Conservation (phyloP, 2,113 vertebrate genomes). For the Chamaea fasciata region DNA sequence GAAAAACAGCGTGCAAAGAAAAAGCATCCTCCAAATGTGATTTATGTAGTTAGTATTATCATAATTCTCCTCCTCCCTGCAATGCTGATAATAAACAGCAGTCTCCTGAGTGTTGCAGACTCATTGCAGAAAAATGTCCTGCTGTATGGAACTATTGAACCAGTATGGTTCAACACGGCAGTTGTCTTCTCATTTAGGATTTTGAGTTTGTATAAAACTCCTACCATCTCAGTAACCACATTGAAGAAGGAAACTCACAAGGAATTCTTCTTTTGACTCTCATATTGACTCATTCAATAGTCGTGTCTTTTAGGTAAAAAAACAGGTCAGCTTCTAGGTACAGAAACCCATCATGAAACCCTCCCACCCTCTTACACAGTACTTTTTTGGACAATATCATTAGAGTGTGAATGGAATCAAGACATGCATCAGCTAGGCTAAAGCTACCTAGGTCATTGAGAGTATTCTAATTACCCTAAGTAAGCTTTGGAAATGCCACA, state of each 20-base stretch:
- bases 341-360: neutral
- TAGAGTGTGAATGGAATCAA: neutral
- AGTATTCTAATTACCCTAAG: neutral
- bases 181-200: neutral
- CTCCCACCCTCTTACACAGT: neutral
- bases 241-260: neutral
- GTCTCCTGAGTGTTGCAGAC: constrained; percentile 35
- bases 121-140: neutral
- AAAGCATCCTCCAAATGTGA: constrained; percentile 18
- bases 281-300: neutral
- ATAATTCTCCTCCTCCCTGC: neutral
- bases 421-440: neutral
- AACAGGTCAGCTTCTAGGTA: neutral
- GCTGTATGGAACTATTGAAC: neutral
- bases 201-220: neutral
- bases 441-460: neutral
- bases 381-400: neutral
- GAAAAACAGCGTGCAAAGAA: neutral
- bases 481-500: neutral
- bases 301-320: neutral
- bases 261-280: constrained; percentile 1
- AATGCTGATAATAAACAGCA: constrained; percentile 16
- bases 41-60: neutral
- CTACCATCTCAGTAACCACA: neutral
- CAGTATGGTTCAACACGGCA: neutral